These are phyloP conservation scores for Thereva unica DNA, from an alignment of 2,888 invertebrate species.

Conservation along the genomic window DNA sequence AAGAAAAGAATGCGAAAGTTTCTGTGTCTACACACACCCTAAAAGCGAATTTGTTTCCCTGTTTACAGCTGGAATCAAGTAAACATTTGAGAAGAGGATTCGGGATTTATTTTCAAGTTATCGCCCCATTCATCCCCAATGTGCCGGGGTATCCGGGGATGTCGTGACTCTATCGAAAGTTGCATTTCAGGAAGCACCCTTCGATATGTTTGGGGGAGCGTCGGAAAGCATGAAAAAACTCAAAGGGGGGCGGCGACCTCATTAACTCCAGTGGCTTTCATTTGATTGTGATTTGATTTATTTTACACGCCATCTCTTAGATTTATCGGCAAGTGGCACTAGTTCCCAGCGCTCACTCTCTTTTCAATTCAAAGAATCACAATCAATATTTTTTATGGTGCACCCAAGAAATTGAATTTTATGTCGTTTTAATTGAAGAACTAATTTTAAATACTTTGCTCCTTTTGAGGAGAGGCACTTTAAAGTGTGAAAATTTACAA, in stretches of 20 bases:
- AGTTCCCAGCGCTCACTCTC: too few species aligned
- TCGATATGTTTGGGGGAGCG: not conserved
- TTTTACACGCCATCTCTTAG: slow-evolving; percentile 11
- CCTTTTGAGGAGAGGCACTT: not conserved
- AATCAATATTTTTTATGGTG: not conserved
- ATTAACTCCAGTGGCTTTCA: slow-evolving; percentile 18
- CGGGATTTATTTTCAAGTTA: slow-evolving; percentile 19
- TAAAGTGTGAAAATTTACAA: not conserved
- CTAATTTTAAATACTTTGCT: not conserved
- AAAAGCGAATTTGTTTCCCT: slow-evolving; percentile 34
- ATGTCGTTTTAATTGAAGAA: not conserved
- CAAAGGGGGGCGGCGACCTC: not conserved
- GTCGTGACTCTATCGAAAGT: slow-evolving; percentile 18
- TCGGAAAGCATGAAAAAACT: not conserved
- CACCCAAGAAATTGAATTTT: not conserved
- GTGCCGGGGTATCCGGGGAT: not conserved
- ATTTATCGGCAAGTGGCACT: not conserved
- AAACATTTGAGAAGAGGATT: slow-evolving; percentile 19
- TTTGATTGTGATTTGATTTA: slow-evolving; percentile 33
- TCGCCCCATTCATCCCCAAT: not conserved
- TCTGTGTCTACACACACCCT: slow-evolving; percentile 18
- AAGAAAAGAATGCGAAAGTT: not conserved
- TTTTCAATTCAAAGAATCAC: too few species aligned
- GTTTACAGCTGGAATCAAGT: slow-evolving; percentile 20
- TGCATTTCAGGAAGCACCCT: not conserved